A percentile compares a stretch with the other conserved stretches of the same genome.
These are phyloP conservation scores for Eunapius fragilis DNA, from an alignment of 37 sponge, comb jelly and placozoan species.

Conservation along the genomic window DNA sequence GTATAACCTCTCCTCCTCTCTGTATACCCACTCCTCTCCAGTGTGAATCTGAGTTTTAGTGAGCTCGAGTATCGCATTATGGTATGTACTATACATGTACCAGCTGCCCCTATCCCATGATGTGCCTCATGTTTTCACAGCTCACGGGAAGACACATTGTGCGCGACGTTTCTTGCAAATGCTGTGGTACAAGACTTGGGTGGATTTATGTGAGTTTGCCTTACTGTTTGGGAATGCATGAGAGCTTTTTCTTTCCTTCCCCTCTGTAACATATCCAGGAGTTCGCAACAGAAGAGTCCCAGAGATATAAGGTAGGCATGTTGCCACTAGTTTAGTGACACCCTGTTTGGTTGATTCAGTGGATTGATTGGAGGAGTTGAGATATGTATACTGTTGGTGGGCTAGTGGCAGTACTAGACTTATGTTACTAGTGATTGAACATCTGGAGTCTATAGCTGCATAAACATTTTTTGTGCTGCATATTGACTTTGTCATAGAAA, in stretches of 20 bases:
- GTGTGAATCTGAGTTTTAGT: conserved; percentile 95
- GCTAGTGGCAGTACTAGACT: no score
- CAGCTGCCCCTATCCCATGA: no score
- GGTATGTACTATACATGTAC: conserved; percentile 21
- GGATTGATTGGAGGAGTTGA: no score
- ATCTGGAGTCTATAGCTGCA: no score
- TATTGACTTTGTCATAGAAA: no score
- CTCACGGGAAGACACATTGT: conserved; percentile 94
- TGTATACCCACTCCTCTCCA: conserved; percentile 12
- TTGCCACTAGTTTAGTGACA: not conserved
- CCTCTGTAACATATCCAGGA: conserved; percentile 51
- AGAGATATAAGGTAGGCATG: conserved; percentile 89
- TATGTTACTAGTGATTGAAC: no score
- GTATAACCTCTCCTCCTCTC: no score
- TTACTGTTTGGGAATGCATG: not conserved
- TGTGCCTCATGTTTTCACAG: no score
- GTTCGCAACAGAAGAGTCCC: conserved; percentile 95
- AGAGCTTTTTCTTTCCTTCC: no score
- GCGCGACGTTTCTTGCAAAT: conserved; percentile 94
- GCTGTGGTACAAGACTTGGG: conserved; percentile 91
- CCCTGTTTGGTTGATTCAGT: no score
- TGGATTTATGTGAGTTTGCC: conserved; percentile 92
- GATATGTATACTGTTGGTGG: no score
- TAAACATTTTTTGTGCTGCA: no score
- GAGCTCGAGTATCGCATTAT: conserved; percentile 82